Base-by-base conservation (phyloP, 2,888 invertebrate genomes). In the Isoperla grammatica region DNA sequence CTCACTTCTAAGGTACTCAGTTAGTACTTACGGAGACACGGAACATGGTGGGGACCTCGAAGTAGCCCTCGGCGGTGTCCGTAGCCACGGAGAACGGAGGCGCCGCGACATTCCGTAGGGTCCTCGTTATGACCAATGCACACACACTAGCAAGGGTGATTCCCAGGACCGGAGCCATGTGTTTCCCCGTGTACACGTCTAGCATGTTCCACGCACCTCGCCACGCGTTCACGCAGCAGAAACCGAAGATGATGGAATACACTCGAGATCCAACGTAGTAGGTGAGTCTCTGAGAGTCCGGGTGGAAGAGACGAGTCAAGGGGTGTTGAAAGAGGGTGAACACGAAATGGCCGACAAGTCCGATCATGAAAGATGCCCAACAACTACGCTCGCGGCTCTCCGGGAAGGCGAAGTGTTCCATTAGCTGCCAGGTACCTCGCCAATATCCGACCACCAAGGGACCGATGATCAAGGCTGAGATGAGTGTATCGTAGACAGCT, bases 151-250 rank as follows among this genome's bases (percentile, higher is more conserved):
- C 80, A 39, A 81, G 74, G 9, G 86, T 85, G 0, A 86, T 84
- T 9, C 82, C 78, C 61, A 83, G 76, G 61, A 87, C 78, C 64
- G 83, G 80, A 61, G 75, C 77, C 56, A 74, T 78, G 43, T 82
- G 84, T 57, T 69, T 67, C 50, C 78, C 78, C 39, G 87, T 86
- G 68, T 86, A 83, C 71, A 84, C 77, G 71, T 91, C 90, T 68
- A 91, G 78, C 53, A 84, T 76, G 67, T 81, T 79, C 92, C 92
- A 94, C 46, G 87, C 83, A 1, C 93, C 93, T 8, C 92, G 80
- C 93, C 93, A 94, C 62, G 88, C 88, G 70, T 89, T 91, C 45
- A 93, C 90, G 73, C 91, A 91, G 63, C 87, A 85, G 67, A 88
- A 81, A 8, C 86, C 90, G 70, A 87, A 91, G 65, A 85, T 71